Percentiles rank a stretch among this genome's conserved stretches.
These are phyloP conservation scores for Ethmia dodecea DNA, from an alignment of 2,888 invertebrate genomes.

Conservation along the genomic window DNA sequence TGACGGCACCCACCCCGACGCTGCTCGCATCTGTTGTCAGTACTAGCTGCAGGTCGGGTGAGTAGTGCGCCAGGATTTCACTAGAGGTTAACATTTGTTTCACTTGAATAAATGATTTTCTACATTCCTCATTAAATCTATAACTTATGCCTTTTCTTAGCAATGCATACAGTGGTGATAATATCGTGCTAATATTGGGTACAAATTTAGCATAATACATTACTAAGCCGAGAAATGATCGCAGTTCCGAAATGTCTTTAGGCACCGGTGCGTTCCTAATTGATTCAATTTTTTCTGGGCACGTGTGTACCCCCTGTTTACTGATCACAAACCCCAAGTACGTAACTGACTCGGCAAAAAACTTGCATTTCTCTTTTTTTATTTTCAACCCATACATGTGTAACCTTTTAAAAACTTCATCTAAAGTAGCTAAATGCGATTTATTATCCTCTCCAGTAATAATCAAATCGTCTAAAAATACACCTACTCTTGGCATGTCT, in stretches of 20 bases:
- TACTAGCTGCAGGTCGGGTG: slow-evolving; percentile 8
- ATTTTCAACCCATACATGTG: slow-evolving; percentile 12
- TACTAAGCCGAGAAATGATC: too few species aligned
- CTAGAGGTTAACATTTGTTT: too few species aligned
- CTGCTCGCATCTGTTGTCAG: too few species aligned
- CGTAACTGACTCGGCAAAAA: too few species aligned
- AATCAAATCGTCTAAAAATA: slow-evolving; percentile 19
- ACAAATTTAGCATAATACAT: too few species aligned
- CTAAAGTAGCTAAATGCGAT: slow-evolving; percentile 11
- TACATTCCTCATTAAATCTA: slow-evolving; percentile 5
- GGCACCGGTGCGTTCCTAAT: slow-evolving; percentile 10
- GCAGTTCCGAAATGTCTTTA: too few species aligned
- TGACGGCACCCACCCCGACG: too few species aligned
- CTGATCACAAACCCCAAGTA: slow-evolving; percentile 6
- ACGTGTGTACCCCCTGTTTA: slow-evolving; percentile 18
- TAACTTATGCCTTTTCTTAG: slow-evolving; percentile 8
- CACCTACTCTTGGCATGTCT: slow-evolving; percentile 11
- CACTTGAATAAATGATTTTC: slow-evolving; percentile 9
- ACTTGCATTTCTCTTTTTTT: too few species aligned
- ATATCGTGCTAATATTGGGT: too few species aligned
- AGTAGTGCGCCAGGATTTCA: slow-evolving; percentile 16
- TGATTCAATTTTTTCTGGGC: slow-evolving; percentile 17
- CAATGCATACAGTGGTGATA: slow-evolving; percentile 13
- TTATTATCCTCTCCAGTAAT: slow-evolving; percentile 10
- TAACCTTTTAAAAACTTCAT: too few species aligned